A percentile compares a stretch with the other conserved stretches of the same genome.
phyloP scores from a whole-genome alignment of 2,888 invertebrate genomes.

The Nipponacmea schrenckii region DNA sequence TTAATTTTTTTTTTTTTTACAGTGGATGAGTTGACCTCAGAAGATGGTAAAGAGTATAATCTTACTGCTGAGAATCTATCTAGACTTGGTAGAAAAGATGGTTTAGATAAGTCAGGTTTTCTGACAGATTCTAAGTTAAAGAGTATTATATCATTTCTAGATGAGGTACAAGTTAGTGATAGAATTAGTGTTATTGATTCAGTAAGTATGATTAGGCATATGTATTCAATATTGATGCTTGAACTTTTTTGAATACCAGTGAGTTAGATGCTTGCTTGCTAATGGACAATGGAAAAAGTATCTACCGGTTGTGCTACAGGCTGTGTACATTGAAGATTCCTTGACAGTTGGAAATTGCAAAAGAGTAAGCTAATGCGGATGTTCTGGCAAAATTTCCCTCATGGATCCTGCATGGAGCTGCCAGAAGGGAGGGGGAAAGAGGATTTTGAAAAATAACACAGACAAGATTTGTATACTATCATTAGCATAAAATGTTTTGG shows the following conservation, averaged over 20 bases:
- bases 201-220: constrained; percentile 35
- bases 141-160: constrained; percentile 65
- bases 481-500: too few species aligned
- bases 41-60: constrained; percentile 34
- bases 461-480: too few species aligned
- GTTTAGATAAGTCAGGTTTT: constrained; percentile 49
- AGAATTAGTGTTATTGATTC: constrained; percentile 62
- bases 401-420: too few species aligned
- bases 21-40: constrained; percentile 56
- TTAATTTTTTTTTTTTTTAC: constrained; percentile 21
- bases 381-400: too few species aligned
- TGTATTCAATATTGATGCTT: neutral
- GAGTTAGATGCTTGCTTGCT: too few species aligned
- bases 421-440: too few species aligned
- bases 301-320: too few species aligned
- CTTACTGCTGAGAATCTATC: constrained; percentile 58
- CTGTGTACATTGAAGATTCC: too few species aligned
- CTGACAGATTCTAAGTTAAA: constrained; percentile 63
- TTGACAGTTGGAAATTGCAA: too few species aligned
- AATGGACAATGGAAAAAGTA: too few species aligned
- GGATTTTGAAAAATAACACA: too few species aligned
- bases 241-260: neutral
- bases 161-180: constrained; percentile 64
- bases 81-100: constrained; percentile 52
- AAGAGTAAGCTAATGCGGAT: too few species aligned